phyloP scores from a whole-genome alignment of 2,113 vertebrate species.

The Zosterops japonicus region DNA sequence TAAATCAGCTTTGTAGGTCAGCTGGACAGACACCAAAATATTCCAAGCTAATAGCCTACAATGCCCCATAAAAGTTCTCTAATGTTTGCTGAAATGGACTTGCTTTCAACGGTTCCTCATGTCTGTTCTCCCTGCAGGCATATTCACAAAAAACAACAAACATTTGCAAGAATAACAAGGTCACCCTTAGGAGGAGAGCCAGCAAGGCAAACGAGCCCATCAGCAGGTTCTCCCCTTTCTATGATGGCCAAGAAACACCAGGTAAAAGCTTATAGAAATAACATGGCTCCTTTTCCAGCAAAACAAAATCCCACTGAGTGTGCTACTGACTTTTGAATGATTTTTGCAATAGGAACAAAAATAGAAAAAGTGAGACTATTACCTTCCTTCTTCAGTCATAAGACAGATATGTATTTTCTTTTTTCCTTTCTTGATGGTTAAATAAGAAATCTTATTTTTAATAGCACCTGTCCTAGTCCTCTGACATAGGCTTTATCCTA shows the following conservation, averaged over 20 bases:
- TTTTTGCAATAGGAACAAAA: not conserved
- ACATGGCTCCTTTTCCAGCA: not conserved
- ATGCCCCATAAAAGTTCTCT: not conserved
- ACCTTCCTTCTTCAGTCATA: not conserved
- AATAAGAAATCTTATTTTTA: not conserved
- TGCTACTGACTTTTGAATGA: not conserved
- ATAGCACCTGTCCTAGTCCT: not conserved
- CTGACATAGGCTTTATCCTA: not conserved
- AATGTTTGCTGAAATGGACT: not conserved
- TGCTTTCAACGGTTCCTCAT: not conserved
- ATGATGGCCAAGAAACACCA: not conserved
- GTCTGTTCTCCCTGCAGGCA: not conserved
- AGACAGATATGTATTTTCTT: not conserved
- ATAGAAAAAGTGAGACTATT: not conserved
- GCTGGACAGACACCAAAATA: not conserved
- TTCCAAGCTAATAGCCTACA: not conserved
- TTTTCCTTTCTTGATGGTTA: not conserved
- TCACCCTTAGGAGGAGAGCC: not conserved
- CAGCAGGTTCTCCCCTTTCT: not conserved
- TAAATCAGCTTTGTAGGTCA: conserved; percentile 6
- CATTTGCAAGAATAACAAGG: not conserved
- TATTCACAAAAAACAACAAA: not conserved
- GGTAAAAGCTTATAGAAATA: not conserved
- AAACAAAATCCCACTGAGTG: not conserved
- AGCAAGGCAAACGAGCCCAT: not conserved